phyloP scores from a whole-genome alignment of 2,888 invertebrate genomes.

The Sarcophaga carnaria region DNA sequence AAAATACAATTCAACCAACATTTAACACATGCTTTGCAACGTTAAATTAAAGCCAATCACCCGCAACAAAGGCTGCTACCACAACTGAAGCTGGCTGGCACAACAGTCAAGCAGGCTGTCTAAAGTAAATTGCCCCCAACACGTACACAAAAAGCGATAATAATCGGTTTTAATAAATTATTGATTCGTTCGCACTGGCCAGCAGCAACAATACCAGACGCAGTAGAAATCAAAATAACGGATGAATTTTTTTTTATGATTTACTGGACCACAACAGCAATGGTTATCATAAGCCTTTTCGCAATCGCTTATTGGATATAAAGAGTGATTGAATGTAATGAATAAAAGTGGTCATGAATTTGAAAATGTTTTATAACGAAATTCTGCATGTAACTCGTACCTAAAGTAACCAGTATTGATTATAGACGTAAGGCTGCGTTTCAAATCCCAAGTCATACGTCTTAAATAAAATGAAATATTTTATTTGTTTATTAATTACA shows the following conservation, averaged over 20 bases:
- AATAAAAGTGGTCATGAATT: too few species aligned
- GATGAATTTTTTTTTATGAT: conserved; percentile 4
- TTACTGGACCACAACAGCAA: conserved; percentile 11
- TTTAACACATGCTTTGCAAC: not conserved
- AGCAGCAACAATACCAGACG: not conserved
- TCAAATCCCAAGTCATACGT: too few species aligned
- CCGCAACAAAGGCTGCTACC: not conserved
- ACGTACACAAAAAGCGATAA: conserved; percentile 69
- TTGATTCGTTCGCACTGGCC: conserved; percentile 65
- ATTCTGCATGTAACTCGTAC: too few species aligned
- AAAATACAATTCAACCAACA: not conserved
- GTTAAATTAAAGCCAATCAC: too few species aligned
- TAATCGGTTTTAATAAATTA: conserved; percentile 72
- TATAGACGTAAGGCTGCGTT: too few species aligned
- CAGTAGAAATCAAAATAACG: not conserved
- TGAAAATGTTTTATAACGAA: too few species aligned
- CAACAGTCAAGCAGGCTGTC: not conserved
- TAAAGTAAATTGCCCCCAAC: not conserved
- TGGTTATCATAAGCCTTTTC: not conserved
- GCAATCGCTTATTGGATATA: too few species aligned
- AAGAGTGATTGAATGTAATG: too few species aligned
- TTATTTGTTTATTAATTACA: too few species aligned
- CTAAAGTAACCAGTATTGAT: too few species aligned
- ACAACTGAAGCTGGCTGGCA: not conserved
- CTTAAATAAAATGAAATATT: too few species aligned